These are phyloP conservation scores for Hippocampus guttulatus DNA, from an alignment of 2,113 vertebrate species.

Conservation along the genomic window DNA sequence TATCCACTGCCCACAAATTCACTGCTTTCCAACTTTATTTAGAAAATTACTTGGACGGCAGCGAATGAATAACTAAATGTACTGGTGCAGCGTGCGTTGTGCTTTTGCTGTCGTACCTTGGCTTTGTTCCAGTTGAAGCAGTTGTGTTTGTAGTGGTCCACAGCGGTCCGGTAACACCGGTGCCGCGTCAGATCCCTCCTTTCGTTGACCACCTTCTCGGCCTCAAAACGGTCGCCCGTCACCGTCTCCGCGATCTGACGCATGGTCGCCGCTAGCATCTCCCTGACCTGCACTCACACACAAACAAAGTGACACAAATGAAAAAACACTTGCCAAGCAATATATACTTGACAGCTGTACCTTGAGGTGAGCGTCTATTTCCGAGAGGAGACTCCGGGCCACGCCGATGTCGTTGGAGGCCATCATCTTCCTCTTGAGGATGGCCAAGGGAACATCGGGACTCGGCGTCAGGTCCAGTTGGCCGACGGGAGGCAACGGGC, in stretches of 20 bases:
- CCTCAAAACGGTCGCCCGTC: constrained; percentile 47
- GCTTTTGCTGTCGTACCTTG: constrained; percentile 62
- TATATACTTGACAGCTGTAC: constrained; percentile 49
- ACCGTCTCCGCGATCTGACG: constrained; percentile 71
- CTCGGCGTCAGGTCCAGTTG: constrained; percentile 81
- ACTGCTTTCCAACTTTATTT: no score
- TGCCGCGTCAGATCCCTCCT: constrained; percentile 70
- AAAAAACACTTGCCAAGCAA: not conserved
- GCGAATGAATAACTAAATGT: not conserved
- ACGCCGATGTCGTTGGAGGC: constrained; percentile 73
- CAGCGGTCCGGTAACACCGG: constrained; percentile 75
- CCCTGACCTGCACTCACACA: constrained; percentile 57
- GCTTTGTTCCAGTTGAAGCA: constrained; percentile 93
- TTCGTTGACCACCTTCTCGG: constrained; percentile 63
- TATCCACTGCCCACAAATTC: no score
- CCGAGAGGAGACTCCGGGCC: constrained; percentile 62
- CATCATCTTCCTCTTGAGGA: constrained; percentile 90
- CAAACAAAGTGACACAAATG: not conserved
- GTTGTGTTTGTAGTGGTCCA: constrained; percentile 76
- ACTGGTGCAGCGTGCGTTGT: not conserved
- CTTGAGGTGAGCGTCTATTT: constrained; percentile 79
- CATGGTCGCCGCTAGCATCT: constrained; percentile 75
- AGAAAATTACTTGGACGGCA: not conserved
- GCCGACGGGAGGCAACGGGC: constrained; percentile 66
- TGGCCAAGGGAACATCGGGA: constrained; percentile 86